Conservation (phyloP, 1,140 invertebrate genomes). For the Temnothorax nylanderi region DNA sequence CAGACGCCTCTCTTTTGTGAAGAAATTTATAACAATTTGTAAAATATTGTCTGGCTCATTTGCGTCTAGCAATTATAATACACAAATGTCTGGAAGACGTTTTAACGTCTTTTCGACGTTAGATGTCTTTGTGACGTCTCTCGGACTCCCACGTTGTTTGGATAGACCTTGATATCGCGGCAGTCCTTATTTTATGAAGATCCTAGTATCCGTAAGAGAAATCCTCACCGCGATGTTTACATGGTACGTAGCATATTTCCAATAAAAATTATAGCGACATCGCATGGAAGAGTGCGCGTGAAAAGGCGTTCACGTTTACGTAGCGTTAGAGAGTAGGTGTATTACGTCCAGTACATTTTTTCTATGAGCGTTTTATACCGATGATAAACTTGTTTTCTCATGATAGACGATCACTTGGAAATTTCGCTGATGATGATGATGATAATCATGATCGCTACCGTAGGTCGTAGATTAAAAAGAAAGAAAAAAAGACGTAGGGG, state of each 20-base stretch:
- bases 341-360: slow-evolving; percentile 80
- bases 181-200: not conserved
- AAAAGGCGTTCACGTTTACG: slow-evolving; percentile 68
- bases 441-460: slow-evolving; percentile 62
- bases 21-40: slow-evolving; percentile 8
- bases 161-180: slow-evolving; percentile 2
- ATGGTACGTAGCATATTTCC: not conserved
- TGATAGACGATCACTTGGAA: slow-evolving; percentile 59
- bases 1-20: not conserved
- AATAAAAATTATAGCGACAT: slow-evolving; percentile 23
- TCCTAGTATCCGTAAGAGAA: not conserved
- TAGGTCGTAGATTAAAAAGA: slow-evolving; percentile 64
- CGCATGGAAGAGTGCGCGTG: slow-evolving; percentile 66
- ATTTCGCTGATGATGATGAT: slow-evolving; percentile 61
- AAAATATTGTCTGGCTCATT: not conserved
- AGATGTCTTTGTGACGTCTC: not conserved
- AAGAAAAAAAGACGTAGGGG: slow-evolving; percentile 16
- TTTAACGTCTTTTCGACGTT: not conserved
- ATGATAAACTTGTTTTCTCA: slow-evolving; percentile 78
- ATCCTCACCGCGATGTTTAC: not conserved
- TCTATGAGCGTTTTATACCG: slow-evolving; percentile 82
- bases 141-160: not conserved
- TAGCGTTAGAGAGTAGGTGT: slow-evolving; percentile 72
- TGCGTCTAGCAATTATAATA: not conserved
- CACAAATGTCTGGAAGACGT: not conserved